phyloP scores from a whole-genome alignment of 2,113 vertebrate genomes.

The Ctenodactylus gundi region DNA sequence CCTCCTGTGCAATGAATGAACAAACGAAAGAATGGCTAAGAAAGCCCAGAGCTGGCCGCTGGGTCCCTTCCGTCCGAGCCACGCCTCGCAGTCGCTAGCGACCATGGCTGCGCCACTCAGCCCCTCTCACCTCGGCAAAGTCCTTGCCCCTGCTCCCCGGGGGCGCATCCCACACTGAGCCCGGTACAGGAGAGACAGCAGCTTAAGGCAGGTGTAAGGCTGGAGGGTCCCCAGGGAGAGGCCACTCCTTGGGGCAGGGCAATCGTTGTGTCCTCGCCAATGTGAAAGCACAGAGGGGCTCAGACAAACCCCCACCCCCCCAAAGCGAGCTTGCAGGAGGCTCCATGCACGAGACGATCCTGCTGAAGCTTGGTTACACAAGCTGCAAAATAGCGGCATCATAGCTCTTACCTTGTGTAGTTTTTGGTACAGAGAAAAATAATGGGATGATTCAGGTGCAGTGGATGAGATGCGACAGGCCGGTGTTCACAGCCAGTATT shows the following conservation, averaged over 20 bases:
- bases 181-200: background rate
- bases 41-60: background rate
- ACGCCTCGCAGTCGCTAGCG: background rate
- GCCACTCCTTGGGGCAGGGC: background rate
- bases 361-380: background rate
- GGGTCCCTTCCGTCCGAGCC: background rate
- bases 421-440: background rate
- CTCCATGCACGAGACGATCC: no score
- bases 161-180: background rate
- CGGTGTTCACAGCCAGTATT: background rate
- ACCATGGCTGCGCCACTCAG: fast-evolving
- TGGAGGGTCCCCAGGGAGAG: background rate
- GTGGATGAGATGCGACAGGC: background rate
- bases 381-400: background rate
- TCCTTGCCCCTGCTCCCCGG: background rate
- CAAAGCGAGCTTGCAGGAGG: background rate
- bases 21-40: background rate
- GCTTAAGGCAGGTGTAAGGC: background rate
- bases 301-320: background rate
- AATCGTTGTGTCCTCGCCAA: background rate
- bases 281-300: background rate
- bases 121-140: background rate
- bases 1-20: background rate
- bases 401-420: background rate
- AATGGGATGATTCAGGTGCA: background rate